Conservation (phyloP, 2,888 invertebrate genomes). For the Drosophila seclusa region DNA sequence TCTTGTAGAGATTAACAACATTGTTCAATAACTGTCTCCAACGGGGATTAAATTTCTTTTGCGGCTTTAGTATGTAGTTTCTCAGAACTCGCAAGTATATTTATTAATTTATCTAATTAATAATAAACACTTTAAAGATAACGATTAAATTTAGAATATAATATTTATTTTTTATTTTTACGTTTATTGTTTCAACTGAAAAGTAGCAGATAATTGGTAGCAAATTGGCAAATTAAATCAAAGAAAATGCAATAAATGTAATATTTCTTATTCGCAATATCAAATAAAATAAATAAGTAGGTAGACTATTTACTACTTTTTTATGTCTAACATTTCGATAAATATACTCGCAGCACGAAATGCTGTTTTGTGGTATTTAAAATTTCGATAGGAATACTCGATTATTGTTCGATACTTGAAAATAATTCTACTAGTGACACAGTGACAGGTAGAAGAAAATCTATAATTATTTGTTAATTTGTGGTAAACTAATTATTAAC, state of each 20-base stretch:
- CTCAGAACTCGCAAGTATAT: not conserved
- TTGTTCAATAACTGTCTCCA: too few species aligned
- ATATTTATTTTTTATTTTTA: not conserved
- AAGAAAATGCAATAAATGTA: not conserved
- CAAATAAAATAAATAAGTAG: not conserved
- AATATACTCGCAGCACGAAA: not conserved
- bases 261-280: not conserved
- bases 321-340: not conserved
- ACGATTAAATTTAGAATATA: not conserved
- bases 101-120: not conserved
- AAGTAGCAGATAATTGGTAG: not conserved
- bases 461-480: conserved; percentile 16
- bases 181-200: not conserved
- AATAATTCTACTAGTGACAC: conserved; percentile 40
- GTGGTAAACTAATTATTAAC: not conserved
- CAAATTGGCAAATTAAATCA: not conserved
- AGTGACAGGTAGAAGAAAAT: conserved; percentile 60
- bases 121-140: not conserved
- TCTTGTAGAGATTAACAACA: not conserved
- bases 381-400: conserved; percentile 24
- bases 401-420: conserved; percentile 5
- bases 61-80: not conserved
- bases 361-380: conserved; percentile 4
- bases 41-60: not conserved
- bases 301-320: not conserved